Percentiles rank a stretch among this genome's conserved stretches.
Conservation (phyloP, 2,797 vertebrate species). For the Lophius americanus region DNA sequence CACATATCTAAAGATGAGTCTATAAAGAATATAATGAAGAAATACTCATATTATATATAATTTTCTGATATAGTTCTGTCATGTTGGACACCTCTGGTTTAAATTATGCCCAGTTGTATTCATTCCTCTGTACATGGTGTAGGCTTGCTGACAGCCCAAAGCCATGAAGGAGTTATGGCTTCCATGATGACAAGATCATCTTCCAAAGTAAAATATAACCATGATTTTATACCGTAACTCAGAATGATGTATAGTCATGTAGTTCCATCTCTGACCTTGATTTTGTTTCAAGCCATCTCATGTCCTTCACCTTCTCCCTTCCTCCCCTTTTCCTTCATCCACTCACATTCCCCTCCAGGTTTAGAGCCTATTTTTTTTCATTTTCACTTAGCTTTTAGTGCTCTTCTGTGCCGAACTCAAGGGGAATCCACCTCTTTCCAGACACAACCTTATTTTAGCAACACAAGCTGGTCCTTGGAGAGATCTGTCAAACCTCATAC, state of each 20-base stretch:
- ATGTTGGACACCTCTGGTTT: constrained; percentile 7
- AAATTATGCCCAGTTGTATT: background rate
- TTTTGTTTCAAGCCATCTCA: constrained; percentile 27
- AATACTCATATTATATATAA: no score
- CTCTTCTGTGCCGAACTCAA: constrained; percentile 74
- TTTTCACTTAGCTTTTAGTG: constrained; percentile 80
- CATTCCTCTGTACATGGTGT: background rate
- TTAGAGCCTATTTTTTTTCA: constrained; percentile 60
- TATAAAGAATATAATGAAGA: no score
- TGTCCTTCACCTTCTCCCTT: constrained; percentile 57
- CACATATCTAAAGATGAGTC: no score
- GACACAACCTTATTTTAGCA: constrained; percentile 80
- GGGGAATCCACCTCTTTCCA: constrained; percentile 78
- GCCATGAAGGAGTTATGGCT: background rate
- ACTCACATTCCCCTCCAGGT: constrained; percentile 56
- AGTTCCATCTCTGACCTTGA: constrained; percentile 15
- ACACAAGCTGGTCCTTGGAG: constrained; percentile 71
- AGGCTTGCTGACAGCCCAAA: background rate
- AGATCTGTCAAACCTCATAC: constrained; percentile 66
- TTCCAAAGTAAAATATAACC: background rate
- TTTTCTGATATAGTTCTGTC: background rate
- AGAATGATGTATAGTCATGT: background rate
- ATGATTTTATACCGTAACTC: background rate
- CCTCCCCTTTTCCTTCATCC: constrained; percentile 50
- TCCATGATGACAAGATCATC: constrained; percentile 4